Evolutionary conservation across 2,113 vertebrate genomes (phyloP).

Genomic region (Nibea albiflora): DNA sequence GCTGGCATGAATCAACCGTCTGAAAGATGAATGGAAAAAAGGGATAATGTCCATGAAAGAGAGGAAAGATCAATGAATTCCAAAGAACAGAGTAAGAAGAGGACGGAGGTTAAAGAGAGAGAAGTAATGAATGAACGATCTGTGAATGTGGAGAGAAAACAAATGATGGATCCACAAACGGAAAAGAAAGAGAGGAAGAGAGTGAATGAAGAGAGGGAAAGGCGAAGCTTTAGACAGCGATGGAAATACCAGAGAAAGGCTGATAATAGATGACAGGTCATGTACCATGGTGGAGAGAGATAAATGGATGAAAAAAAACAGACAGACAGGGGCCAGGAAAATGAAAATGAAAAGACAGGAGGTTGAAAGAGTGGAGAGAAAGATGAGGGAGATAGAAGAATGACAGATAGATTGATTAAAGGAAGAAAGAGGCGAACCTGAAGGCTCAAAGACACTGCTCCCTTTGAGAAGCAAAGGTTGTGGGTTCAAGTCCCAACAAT

Average conservation of each 20-base stretch:
- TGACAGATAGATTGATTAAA: slow-evolving; percentile 57
- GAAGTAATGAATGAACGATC: slow-evolving; percentile 49
- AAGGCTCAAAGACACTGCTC: slow-evolving; percentile 60
- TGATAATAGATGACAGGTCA: slow-evolving; percentile 55
- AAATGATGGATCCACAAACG: slow-evolving; percentile 31
- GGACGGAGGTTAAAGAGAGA: slow-evolving; percentile 13
- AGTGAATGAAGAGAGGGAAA: slow-evolving; percentile 13
- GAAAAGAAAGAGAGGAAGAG: slow-evolving; percentile 17
- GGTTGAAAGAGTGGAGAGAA: slow-evolving; percentile 40
- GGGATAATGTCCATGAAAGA: slow-evolving; percentile 36
- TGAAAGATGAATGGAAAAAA: slow-evolving; percentile 33
- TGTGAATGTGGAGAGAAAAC: slow-evolving; percentile 43
- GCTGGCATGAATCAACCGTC: slow-evolving; percentile 32
- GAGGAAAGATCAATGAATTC: slow-evolving; percentile 41
- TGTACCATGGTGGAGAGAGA: slow-evolving; percentile 30
- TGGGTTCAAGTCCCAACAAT: slow-evolving; percentile 72
- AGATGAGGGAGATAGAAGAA: slow-evolving; percentile 44
- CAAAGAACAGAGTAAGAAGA: slow-evolving; percentile 19
- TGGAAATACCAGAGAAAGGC: slow-evolving; percentile 44
- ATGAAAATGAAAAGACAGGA: slow-evolving; percentile 38
- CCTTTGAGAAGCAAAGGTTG: slow-evolving; percentile 69
- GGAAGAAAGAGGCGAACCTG: slow-evolving; percentile 55
- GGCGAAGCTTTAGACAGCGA: slow-evolving; percentile 7
- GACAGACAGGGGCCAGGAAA: slow-evolving; percentile 1
- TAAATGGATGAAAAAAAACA: slow-evolving; percentile 41